Evolutionary conservation across 2,113 vertebrate species (phyloP).

Genomic region (Silurus glanis): DNA sequence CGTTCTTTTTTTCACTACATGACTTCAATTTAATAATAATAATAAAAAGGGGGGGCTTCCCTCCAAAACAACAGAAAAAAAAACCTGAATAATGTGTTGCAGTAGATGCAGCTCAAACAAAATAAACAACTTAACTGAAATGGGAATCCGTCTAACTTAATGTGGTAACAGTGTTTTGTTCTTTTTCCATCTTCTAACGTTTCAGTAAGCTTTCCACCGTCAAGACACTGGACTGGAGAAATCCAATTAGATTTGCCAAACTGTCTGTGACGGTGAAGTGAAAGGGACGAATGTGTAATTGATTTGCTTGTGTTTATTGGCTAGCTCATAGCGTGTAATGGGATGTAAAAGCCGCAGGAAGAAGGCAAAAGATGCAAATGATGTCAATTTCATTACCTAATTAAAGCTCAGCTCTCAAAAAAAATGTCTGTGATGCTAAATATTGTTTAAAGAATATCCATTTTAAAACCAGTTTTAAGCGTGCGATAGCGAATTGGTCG

Average conservation of each 20-base stretch:
- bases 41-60: not conserved
- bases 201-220: slow-evolving; percentile 27
- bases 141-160: slow-evolving; percentile 2
- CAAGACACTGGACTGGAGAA: slow-evolving; percentile 38
- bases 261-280: slow-evolving; percentile 34
- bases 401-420: not conserved
- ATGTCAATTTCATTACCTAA: slow-evolving; percentile 23
- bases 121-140: not conserved
- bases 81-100: not conserved
- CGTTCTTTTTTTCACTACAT: not conserved
- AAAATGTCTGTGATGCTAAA: not conserved
- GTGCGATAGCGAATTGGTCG: not conserved
- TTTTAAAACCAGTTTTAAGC: not conserved
- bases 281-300: slow-evolving; percentile 46
- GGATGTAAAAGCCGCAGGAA: slow-evolving; percentile 11
- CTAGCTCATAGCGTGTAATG: slow-evolving; percentile 7
- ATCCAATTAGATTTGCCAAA: slow-evolving; percentile 45
- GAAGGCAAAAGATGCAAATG: slow-evolving; percentile 19
- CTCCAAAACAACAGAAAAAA: not conserved
- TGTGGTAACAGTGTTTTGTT: not conserved
- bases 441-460: not conserved
- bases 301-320: slow-evolving; percentile 41
- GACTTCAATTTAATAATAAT: not conserved
- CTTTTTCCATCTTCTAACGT: not conserved
- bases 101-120: not conserved